phyloP scores from a whole-genome alignment of 2,113 vertebrate species.

The Prionailurus viverrinus region DNA sequence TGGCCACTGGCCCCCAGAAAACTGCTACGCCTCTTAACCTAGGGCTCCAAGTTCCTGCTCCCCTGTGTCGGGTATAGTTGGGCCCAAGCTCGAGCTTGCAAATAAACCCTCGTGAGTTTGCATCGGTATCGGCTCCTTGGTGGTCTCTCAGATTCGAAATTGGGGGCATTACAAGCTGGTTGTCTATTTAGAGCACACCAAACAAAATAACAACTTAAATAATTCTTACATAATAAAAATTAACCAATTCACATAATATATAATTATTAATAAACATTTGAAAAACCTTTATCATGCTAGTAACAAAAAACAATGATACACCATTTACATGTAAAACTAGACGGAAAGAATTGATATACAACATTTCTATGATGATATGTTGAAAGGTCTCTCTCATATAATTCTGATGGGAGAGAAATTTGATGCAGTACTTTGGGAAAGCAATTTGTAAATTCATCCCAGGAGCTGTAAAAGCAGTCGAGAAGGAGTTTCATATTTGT shows the following conservation, averaged over 20 bases:
- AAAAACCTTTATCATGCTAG: background rate
- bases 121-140: no score
- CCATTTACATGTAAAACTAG: background rate
- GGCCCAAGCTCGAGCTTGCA: no score
- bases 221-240: background rate
- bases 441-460: background rate
- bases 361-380: background rate
- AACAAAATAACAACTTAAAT: background rate
- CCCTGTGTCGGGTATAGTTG: no score
- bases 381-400: background rate
- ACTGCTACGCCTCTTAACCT: no score
- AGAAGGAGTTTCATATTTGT: background rate
- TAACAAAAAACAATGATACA: background rate
- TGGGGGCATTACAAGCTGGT: background rate
- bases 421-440: background rate
- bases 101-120: no score
- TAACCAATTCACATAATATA: background rate
- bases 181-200: background rate
- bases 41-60: no score
- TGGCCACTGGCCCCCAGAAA: no score
- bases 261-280: background rate
- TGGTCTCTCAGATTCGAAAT: no score
- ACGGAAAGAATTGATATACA: background rate
- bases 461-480: background rate
- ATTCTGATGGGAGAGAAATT: background rate